Conservation (phyloP, 2,797 vertebrate species). For the Periophthalmus magnuspinnatus region DNA sequence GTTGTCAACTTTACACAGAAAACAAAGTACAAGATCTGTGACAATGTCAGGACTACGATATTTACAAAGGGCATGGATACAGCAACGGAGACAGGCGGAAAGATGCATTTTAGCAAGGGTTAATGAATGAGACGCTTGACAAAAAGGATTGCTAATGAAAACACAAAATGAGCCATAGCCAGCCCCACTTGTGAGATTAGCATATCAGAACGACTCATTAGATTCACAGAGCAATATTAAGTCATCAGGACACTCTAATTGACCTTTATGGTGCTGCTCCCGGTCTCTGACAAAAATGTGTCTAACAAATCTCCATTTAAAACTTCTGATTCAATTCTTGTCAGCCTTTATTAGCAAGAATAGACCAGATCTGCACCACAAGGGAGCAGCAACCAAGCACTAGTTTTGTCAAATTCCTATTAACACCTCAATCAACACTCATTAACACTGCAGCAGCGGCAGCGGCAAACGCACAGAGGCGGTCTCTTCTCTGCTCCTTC, state of each 20-base stretch:
- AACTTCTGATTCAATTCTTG: conserved; percentile 13
- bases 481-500: conserved; percentile 21
- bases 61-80: not conserved
- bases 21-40: not conserved
- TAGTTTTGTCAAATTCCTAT: conserved; percentile 59
- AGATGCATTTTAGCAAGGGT: conserved; percentile 12
- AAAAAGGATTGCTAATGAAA: conserved; percentile 35
- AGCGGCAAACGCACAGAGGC: conserved; percentile 30
- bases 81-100: not conserved
- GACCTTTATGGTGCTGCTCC: conserved; percentile 31
- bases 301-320: conserved; percentile 6
- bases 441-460: conserved; percentile 56
- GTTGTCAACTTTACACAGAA: not conserved
- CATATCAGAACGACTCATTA: conserved; percentile 37
- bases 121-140: conserved; percentile 37
- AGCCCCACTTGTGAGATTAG: conserved; percentile 40
- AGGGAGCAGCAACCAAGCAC: conserved; percentile 27
- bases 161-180: conserved; percentile 43
- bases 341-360: conserved; percentile 28
- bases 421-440: conserved; percentile 64
- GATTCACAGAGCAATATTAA: conserved; percentile 34
- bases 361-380: conserved; percentile 25
- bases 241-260: conserved; percentile 41
- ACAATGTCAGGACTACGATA: not conserved
- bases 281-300: conserved; percentile 15